Conservation (phyloP, 1,140 invertebrate genomes). For the Oryctes rhinoceros region DNA sequence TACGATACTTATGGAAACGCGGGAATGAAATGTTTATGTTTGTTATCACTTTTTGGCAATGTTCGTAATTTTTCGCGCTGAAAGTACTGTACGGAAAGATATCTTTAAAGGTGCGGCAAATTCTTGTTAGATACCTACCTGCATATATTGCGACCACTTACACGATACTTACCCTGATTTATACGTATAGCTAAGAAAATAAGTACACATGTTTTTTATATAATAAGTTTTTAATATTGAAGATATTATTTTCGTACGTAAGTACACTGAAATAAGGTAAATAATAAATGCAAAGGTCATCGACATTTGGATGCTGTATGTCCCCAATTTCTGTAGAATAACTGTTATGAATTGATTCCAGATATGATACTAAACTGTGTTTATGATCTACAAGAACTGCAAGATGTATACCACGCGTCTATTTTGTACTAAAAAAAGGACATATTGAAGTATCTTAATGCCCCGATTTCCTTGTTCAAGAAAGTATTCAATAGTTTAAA, state of each 20-base stretch:
- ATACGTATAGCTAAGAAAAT: background rate
- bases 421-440: no score
- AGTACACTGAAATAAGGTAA: slow-evolving; percentile 24
- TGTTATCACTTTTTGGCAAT: slow-evolving; percentile 16
- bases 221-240: background rate
- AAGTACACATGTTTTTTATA: background rate
- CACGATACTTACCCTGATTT: background rate
- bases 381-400: background rate
- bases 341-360: slow-evolving; percentile 21
- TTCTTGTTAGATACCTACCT: slow-evolving; percentile 24
- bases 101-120: slow-evolving; percentile 36
- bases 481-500: no score
- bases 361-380: background rate
- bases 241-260: background rate
- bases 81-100: background rate
- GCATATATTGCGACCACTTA: background rate
- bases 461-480: no score
- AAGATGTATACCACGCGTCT: no score
- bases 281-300: slow-evolving; percentile 34
- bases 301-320: slow-evolving; percentile 38
- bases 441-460: no score
- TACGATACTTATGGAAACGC: background rate
- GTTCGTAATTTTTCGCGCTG: background rate
- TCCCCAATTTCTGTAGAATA: slow-evolving; percentile 36
- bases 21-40: slow-evolving; percentile 21